Base-by-base conservation (phyloP, 2,113 vertebrate genomes). In the Athene cunicularia region DNA sequence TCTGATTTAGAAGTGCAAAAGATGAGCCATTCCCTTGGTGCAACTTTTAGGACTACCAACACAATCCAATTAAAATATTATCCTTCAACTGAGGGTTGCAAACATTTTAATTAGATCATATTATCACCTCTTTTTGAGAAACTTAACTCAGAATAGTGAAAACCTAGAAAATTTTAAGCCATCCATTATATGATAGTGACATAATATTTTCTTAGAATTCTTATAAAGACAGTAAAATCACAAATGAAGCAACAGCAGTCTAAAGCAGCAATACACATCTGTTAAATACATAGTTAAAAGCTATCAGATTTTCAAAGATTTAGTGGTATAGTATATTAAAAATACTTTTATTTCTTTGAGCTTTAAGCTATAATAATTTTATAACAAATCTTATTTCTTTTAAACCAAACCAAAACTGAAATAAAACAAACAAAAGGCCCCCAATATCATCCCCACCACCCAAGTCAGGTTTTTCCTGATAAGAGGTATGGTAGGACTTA, bases 381-480 rank as follows among this genome's bases (percentile, higher is more conserved):
- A 33, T 21, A 90, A 59, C 20, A 39, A 53, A 39, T 47, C 22
- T 23, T 50, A 26, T 9, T 33, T 41, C 45, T 39, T 74, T 64
- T 18, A 3, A 24, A 21, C 45, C 9, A 47, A 47, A 47, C 45
- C 35, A 56, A 67, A 79, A 12, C 5, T 47, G 45, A 47, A 53
- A 6, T 3, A 5, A n/a, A 33, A 67, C 2, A 62, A 35, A 56
- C 3, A 50, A 70, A 70, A 43, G 24, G 7, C 4, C 2, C 12
- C 8, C 9, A 37, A 33, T 5, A 47, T 8, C 19, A 27, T 5
- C 1, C 6, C 5, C 7, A 19, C 0, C 1, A 3, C 3, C 13
- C 14, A 9, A 8, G 8, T 59, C 26, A 35, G 6, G 5, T 50
- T 81, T 71, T 67, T 55, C 30, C 26, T 77, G 9, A 12, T 43